Evolutionary conservation across 2,888 invertebrate genomes (phyloP).

Genomic region (Lacanobia wlatinum): DNA sequence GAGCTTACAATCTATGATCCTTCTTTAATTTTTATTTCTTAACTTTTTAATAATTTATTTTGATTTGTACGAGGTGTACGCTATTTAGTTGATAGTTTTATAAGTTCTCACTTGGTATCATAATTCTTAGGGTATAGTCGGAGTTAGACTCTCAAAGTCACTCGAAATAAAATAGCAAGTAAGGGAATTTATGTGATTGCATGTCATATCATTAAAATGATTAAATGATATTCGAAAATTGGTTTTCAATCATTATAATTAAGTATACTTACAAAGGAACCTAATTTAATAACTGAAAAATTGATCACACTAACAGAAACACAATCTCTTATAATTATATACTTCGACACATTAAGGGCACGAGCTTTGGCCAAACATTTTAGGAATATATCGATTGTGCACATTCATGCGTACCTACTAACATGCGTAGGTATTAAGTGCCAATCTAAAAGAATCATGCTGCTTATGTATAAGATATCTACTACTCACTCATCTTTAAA

Average conservation of each 20-base stretch:
- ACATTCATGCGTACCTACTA: no score
- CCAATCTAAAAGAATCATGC: no score
- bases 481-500: no score
- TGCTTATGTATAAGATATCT: no score
- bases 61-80: constrained; percentile 15
- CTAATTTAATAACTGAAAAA: constrained; percentile 33
- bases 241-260: constrained; percentile 63
- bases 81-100: constrained; percentile 34
- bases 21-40: constrained; percentile 2
- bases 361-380: no score
- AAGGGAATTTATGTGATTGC: constrained; percentile 80
- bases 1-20: constrained; percentile 5
- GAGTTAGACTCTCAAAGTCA: constrained; percentile 49
- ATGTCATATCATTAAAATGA: constrained; percentile 84
- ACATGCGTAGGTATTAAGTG: no score
- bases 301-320: constrained; percentile 1
- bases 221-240: constrained; percentile 74
- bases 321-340: not conserved
- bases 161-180: constrained; percentile 64
- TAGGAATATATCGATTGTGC: no score
- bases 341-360: not conserved
- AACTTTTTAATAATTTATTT: constrained; percentile 13
- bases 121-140: constrained; percentile 31
- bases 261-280: constrained; percentile 24
- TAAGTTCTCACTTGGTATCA: constrained; percentile 42